A percentile compares a stretch with the other conserved stretches of the same genome.
These are phyloP conservation scores for Xenentodon cancila DNA, from an alignment of 2,797 vertebrate genomes.

Conservation along the genomic window DNA sequence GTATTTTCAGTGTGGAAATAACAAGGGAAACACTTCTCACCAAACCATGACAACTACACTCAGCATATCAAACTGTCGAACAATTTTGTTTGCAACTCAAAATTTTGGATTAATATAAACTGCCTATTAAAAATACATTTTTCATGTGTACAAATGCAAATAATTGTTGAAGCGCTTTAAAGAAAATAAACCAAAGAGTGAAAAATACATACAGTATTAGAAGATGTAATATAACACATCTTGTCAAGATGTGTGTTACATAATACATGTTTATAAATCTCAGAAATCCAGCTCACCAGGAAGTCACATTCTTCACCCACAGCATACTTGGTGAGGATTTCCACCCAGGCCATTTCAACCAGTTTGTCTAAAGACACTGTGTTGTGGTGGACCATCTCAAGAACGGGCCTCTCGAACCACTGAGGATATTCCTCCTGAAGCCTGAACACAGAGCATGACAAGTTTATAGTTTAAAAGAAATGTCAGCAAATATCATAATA, in stretches of 20 bases:
- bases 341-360: conserved; percentile 94
- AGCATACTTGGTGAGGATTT: conserved; percentile 98
- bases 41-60: no score
- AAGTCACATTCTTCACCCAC: conserved; percentile 97
- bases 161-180: no score
- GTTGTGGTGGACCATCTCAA: conserved; percentile 98
- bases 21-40: neutral
- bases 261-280: neutral
- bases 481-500: neutral
- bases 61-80: no score
- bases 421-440: conserved; percentile 95
- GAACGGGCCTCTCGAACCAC: conserved; percentile 97
- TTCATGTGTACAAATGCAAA: no score
- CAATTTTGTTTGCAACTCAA: no score
- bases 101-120: no score
- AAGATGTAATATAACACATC: neutral
- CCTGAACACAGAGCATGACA: conserved; percentile 67
- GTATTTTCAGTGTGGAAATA: no score
- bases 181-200: no score
- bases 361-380: conserved; percentile 96
- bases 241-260: neutral
- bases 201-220: neutral
- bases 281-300: conserved; percentile 81
- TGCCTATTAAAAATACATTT: no score
- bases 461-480: no score